Evolutionary conservation across 2,113 vertebrate species (phyloP), one percentile per base, ranked within the genome.

Genomic region (Rhea americana): DNA sequence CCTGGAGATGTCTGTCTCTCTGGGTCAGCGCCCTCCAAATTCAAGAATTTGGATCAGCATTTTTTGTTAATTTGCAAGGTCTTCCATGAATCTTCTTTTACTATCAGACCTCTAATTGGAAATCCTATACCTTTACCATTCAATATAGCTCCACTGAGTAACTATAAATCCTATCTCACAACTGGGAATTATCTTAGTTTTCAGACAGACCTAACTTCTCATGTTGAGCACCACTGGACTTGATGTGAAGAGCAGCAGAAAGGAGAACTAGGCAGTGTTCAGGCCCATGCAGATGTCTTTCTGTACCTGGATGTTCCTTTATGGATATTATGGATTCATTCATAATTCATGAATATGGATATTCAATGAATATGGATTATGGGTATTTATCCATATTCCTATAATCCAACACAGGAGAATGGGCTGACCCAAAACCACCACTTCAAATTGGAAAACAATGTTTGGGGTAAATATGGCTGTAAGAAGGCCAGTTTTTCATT

Each of bases 21-120:
- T 70, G n/a, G 72, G 63, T 76, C 70, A 86, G 19, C 81, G 70
- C 58, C 62, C 66, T 90, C 86, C 82, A 30, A 88, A 89, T 84
- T 53, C 70, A 35, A 35, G 35, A 35, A 35, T 35, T 76, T 56
- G 32, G 75, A 45, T 35, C 28, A 85, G 75, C 58, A 85, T 80
- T 93, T 70, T 92, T 32, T 92, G 56, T 84, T 86, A 68, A 89
- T 94, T 87, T 83, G 55, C 43, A 50, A 87, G 59, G 48, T 89
- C 76, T 68, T 75, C 86, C 77, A 93, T 68, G 72, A 92, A 79
- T 90, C 77, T 91, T 75, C 74, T 93, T 95, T 92, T 91, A 90
- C 80, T 86, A 61, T 87, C 48, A 84, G 77, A 65, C 11, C 25
- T 79, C 74, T 94, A 90, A 93, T 21, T 95, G 70, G 74, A 96